Percentiles rank a stretch among this genome's conserved stretches.
Evolutionary conservation across 2,113 vertebrate genomes (phyloP).

Genomic region (Lethenteron reissneri): DNA sequence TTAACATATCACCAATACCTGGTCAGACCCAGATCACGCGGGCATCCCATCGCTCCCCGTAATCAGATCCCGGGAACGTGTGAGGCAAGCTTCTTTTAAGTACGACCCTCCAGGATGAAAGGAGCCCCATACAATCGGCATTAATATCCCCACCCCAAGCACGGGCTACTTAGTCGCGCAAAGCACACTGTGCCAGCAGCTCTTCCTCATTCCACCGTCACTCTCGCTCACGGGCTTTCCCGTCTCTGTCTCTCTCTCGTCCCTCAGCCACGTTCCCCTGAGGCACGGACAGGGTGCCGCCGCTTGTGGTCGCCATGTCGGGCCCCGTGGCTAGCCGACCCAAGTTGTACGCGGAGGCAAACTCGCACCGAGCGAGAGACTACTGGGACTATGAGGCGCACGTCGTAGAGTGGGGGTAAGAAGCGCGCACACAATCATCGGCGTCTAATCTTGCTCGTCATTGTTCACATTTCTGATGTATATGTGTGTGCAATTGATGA

Average conservation of each 20-base stretch:
- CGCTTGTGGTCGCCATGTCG: conserved; percentile 50
- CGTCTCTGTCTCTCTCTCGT: conserved; percentile 18
- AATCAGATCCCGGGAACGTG: neutral
- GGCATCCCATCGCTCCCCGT: too few species aligned
- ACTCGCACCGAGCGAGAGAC: conserved; percentile 79
- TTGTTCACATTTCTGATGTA: neutral
- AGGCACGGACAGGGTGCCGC: conserved; percentile 12
- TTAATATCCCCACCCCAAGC: neutral
- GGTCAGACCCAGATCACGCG: too few species aligned
- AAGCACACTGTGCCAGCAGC: neutral
- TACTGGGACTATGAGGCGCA: conserved; percentile 94
- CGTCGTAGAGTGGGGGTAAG: conserved; percentile 85
- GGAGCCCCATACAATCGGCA: neutral
- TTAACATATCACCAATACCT: too few species aligned
- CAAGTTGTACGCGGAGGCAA: conserved; percentile 84
- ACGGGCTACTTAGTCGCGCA: too few species aligned
- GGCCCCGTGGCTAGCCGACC: conserved; percentile 74
- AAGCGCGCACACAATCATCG: neutral
- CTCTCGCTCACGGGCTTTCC: conserved; percentile 14
- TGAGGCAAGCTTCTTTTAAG: conserved; percentile 6
- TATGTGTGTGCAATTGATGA: neutral
- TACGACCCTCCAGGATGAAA: neutral
- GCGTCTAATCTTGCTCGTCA: neutral
- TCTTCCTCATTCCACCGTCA: conserved; percentile 9
- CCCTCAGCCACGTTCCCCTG: conserved; percentile 7